Base-by-base conservation (phyloP, 2,888 invertebrate genomes). In the Agapostemon virescens region DNA sequence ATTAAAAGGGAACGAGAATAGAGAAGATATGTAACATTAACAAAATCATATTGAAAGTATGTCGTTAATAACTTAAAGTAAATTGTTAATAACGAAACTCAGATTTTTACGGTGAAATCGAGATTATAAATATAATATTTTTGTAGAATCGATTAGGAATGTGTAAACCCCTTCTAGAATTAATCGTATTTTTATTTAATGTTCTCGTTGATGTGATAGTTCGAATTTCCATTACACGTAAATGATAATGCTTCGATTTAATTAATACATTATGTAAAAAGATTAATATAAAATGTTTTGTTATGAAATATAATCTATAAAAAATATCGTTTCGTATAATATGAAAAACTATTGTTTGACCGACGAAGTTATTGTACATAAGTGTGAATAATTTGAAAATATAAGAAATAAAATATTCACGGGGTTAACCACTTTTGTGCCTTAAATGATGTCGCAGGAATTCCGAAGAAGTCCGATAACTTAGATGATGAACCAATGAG, bases 401-500 rank as follows among this genome's bases (percentile, higher is more conserved):
- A 42, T 26, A 13, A 15, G 23, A 17, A 52, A 9, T 40, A 2
- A 23, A 2, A 17, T 15, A 23, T 61, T 61, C 42, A n/a, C n/a
- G 33, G 30, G 20, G 36, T 49, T 45, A 49, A 66, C 26, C n/a
- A 40, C 7, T 17, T 30, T 64, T 20, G 33, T 23, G 30, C 36
- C 64, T 67, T 11, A 20, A 15, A 9, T 42, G 15, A 38, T 36
- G 52, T 52, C 2, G 30, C 63, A 36, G 23, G 49, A 52, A 40
- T 61, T 33, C 64, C 69, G 66, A 72, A 84, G 69, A 69, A 30
- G 64, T 40, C 70, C 70, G 79, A 79, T 76, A 64, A 67, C 74
- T 68, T 55, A 38, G 68, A 75, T 76, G 74, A 75, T 26, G 70
- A 70, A 67, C 84, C 81, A 84, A 86, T 85, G 38, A 52, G 38